Evolutionary conservation across 2,113 vertebrate species (phyloP), one percentile per base, ranked within the genome.

Genomic region (Forbesichthys agassizii): DNA sequence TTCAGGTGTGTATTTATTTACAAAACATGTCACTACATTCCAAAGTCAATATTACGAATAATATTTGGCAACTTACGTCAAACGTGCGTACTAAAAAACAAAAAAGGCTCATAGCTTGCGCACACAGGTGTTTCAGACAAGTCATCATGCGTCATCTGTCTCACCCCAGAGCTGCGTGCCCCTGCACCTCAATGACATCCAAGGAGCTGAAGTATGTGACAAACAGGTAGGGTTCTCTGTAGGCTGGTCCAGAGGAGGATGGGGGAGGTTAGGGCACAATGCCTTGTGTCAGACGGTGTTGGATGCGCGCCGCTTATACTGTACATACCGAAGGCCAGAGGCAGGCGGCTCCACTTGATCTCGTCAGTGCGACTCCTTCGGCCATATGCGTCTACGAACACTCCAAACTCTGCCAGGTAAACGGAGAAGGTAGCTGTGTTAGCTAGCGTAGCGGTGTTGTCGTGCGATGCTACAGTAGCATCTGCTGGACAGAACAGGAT

Each of bases 151-250:
- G 11, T 11, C 11, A 14, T 48, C 5, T 42, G 16, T 75, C 94
- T 95, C 86, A 99, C 98, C 97, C 94, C 53, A 96, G 86, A 67
- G 95, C 91, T 57, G 94, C 91, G 49, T 97, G 96, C 66, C 95
- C 95, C 91, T 98, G 97, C 75, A 99, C 94, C 91, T 99, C 98
- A 0, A 99, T 95, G 53, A 99, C 98, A 75, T 99, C 98, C 59
- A 99, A 91, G 13, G 97, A 99, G 91, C 97, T 99, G 91, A 98
- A 98, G 90, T 98, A 97, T 71, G 96, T 99, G 90, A 98, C 96
- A 75, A 99, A 99, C 73, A 99, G 92, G 77, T 98, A 99, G 4
- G 98, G 98, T 64, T 99, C 98, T 89, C 98, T 93, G 91, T 97
- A 99, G 81, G 96, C 98, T 99, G 78, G 9, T 20, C 4, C 62